phyloP scores from a whole-genome alignment of 2,113 vertebrate species.

The Muntiacus reevesi region DNA sequence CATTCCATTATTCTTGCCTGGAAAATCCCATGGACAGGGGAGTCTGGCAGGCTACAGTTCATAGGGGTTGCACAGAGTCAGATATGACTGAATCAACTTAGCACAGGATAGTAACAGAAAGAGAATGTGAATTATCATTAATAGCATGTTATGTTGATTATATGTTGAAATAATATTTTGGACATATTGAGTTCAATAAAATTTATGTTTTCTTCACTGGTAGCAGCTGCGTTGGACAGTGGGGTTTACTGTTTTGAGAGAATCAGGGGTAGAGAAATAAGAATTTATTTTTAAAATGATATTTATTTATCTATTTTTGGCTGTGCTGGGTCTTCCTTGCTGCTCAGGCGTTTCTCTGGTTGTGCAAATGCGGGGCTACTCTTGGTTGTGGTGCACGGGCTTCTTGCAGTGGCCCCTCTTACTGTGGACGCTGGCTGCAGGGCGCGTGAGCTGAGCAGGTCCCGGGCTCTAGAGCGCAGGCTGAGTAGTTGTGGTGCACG shows the following conservation, averaged over 20 bases:
- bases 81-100: neutral
- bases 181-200: neutral
- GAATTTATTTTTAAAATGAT: neutral
- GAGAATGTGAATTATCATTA: neutral
- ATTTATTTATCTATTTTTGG: neutral
- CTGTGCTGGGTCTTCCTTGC: neutral
- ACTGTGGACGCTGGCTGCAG: neutral
- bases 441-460: neutral
- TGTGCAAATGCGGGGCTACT: neutral
- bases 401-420: neutral
- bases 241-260: neutral
- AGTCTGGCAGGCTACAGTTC: neutral
- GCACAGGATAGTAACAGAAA: neutral
- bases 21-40: neutral
- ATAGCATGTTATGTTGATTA: neutral
- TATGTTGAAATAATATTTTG: neutral
- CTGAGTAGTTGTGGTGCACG: rapidly evolving
- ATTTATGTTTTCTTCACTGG: neutral
- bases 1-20: neutral
- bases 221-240: neutral
- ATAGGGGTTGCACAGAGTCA: neutral
- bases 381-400: neutral
- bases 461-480: neutral
- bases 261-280: neutral
- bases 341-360: neutral